A percentile compares a stretch with the other conserved stretches of the same genome.
Evolutionary conservation across 64 coral and sea anemone species (phyloP).

Genomic region (Pachyseris speciosa): DNA sequence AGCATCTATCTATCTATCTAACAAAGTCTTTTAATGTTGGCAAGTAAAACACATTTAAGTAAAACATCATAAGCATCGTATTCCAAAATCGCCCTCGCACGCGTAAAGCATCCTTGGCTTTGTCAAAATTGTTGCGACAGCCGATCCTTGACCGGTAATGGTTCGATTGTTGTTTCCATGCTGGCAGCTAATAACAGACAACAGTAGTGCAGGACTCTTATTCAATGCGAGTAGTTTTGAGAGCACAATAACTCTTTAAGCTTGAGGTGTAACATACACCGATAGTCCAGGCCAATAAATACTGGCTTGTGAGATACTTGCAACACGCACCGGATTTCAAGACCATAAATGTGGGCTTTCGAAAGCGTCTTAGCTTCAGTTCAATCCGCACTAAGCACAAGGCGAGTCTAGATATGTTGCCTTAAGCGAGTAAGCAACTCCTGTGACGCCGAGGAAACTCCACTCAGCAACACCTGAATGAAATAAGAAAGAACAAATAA

Average conservation of each 20-base stretch:
- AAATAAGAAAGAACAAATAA: no score
- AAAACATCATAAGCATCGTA: no score
- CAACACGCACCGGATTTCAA: not conserved
- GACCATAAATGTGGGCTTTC: not conserved
- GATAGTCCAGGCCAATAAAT: slow-evolving; percentile 26
- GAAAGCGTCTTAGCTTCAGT: slow-evolving; percentile 37
- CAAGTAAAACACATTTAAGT: no score
- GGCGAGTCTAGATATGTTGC: slow-evolving; percentile 1
- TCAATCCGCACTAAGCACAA: slow-evolving; percentile 16
- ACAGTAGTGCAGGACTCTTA: slow-evolving; percentile 34
- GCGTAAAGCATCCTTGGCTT: no score
- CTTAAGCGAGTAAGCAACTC: no score
- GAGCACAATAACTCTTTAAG: slow-evolving; percentile 11
- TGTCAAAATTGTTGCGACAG: no score
- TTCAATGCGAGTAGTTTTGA: slow-evolving; percentile 23
- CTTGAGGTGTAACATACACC: not conserved
- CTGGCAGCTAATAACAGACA: slow-evolving; percentile 9
- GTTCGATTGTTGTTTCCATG: not conserved
- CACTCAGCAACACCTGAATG: no score
- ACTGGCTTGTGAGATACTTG: slow-evolving; percentile 26
- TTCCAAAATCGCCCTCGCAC: no score
- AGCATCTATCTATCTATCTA: no score
- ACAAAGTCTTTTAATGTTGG: no score
- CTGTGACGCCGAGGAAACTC: no score
- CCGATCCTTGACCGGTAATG: no score